Conservation (phyloP, 2,113 vertebrate species). For the Daphoenositta chrysoptera region DNA sequence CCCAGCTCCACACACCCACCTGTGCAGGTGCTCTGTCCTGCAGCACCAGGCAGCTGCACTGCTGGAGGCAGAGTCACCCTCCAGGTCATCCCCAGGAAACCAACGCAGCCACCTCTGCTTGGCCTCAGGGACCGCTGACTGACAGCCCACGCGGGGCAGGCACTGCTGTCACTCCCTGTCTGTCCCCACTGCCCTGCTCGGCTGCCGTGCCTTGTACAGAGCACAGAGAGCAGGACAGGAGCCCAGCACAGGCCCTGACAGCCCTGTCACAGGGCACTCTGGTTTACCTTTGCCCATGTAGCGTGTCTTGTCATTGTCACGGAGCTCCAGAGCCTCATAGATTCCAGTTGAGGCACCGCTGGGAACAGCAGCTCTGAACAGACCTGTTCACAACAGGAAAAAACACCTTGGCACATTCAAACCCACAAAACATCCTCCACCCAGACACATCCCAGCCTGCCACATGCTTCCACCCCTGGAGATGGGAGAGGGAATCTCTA, state of each 20-base stretch:
- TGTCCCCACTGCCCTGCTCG: not conserved
- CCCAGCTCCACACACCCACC: not conserved
- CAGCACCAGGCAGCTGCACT: not conserved
- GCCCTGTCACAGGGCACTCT: accelerated
- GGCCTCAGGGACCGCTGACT: not conserved
- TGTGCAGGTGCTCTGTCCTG: not conserved
- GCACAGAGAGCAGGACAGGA: accelerated
- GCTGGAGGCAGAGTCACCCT: not conserved
- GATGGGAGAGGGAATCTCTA: not conserved
- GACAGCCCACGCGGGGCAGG: accelerated
- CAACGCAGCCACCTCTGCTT: not conserved
- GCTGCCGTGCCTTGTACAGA: not conserved
- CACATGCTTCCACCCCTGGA: not conserved
- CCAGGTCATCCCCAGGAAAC: too few species aligned
- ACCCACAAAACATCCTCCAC: not conserved
- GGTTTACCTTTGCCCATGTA: conserved; percentile 92
- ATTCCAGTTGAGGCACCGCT: conserved; percentile 96
- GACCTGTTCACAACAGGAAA: conserved; percentile 71
- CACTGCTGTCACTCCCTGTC: accelerated
- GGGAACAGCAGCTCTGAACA: conserved; percentile 95
- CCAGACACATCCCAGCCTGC: not conserved
- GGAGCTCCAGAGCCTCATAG: conserved; percentile 96
- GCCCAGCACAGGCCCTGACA: not conserved
- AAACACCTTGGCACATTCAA: not conserved
- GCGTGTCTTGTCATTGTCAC: conserved; percentile 96